Conservation (phyloP, 1,140 invertebrate genomes). For the Pseudomyrmex concolor region DNA sequence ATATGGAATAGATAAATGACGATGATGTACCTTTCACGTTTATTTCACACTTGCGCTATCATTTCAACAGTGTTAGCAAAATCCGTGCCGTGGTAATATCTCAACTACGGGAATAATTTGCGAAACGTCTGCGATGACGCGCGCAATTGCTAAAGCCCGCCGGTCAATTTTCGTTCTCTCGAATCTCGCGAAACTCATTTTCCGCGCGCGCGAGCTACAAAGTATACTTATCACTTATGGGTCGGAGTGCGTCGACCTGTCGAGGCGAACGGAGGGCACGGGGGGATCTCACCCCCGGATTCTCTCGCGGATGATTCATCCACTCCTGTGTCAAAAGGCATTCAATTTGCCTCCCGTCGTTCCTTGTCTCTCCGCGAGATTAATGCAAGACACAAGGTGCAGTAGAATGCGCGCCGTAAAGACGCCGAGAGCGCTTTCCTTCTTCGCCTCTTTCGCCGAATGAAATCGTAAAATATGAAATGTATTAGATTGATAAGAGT, state of each 20-base stretch:
- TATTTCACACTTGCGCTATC: slow-evolving; percentile 20
- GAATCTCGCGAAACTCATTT: slow-evolving; percentile 41
- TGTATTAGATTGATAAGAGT: slow-evolving; percentile 80
- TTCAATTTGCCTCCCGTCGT: slow-evolving; percentile 16
- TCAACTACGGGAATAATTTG: slow-evolving; percentile 14
- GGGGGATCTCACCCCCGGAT: slow-evolving; percentile 22
- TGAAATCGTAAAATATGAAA: slow-evolving; percentile 79
- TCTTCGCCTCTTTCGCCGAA: slow-evolving; percentile 30
- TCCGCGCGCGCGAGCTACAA: slow-evolving; percentile 22
- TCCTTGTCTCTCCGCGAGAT: slow-evolving; percentile 18
- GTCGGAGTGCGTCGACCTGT: slow-evolving; percentile 55
- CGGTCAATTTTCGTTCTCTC: slow-evolving; percentile 31
- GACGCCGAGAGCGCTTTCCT: slow-evolving; percentile 10
- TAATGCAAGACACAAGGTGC: slow-evolving; percentile 68
- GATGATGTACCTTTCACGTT: slow-evolving; percentile 32
- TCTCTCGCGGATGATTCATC: slow-evolving; percentile 46
- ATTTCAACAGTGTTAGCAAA: background rate
- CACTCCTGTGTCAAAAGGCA: slow-evolving; percentile 32
- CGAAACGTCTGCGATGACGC: slow-evolving; percentile 5
- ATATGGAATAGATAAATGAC: background rate
- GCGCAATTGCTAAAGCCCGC: slow-evolving; percentile 28
- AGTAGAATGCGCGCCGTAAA: slow-evolving; percentile 53
- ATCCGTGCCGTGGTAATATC: slow-evolving; percentile 18
- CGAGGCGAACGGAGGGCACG: background rate
- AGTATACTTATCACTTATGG: slow-evolving; percentile 48